Percentiles rank a stretch among this genome's conserved stretches.
Evolutionary conservation across 2,113 vertebrate species (phyloP).

Genomic region (Accipiter virgatus): DNA sequence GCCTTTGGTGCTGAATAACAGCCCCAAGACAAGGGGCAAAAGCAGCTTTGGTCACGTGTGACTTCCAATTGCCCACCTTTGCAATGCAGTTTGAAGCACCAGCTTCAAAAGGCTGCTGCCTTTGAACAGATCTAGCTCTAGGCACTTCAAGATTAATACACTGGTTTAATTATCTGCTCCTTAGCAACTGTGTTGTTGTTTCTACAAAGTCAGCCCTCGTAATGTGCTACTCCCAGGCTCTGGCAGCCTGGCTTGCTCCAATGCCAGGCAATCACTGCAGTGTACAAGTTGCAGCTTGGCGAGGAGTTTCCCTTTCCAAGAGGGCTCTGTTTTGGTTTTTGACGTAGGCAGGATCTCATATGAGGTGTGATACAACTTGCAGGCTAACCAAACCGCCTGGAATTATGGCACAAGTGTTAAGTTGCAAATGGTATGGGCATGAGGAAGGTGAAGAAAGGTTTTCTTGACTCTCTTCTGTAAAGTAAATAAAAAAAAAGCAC

Average conservation of each 20-base stretch:
- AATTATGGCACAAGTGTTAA: background rate
- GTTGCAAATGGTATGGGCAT: background rate
- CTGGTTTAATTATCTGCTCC: slow-evolving; percentile 16
- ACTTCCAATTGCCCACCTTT: background rate
- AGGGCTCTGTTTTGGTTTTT: background rate
- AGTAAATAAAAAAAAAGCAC: background rate
- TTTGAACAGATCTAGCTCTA: slow-evolving; percentile 21
- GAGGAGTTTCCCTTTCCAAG: background rate
- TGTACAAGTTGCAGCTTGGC: background rate
- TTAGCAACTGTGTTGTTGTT: background rate
- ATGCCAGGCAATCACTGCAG: fast-evolving
- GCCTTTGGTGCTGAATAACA: background rate
- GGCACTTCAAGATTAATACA: slow-evolving; percentile 14
- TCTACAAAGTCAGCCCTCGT: background rate
- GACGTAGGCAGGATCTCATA: background rate
- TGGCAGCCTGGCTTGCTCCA: background rate
- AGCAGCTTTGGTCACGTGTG: background rate
- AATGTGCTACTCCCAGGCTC: background rate
- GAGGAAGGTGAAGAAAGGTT: background rate
- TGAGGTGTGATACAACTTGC: background rate
- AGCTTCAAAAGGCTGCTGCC: slow-evolving; percentile 19
- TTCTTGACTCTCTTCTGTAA: background rate
- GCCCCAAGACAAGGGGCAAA: background rate
- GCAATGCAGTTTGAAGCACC: background rate
- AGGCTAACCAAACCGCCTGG: background rate